Base-by-base conservation (phyloP, 1,140 invertebrate genomes). In the Brachionus rubens region DNA sequence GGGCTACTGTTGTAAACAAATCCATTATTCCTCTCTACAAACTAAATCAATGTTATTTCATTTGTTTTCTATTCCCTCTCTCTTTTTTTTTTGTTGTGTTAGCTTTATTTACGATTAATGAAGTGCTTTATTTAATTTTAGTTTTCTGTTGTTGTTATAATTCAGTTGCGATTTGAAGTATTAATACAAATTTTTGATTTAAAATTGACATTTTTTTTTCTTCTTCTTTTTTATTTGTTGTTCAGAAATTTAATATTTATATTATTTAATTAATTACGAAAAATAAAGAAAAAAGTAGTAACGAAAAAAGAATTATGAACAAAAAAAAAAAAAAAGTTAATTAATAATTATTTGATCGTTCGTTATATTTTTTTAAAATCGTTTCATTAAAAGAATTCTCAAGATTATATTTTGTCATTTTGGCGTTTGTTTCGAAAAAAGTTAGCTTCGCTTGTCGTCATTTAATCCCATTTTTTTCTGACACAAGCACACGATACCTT, bases 1-100 rank as follows among this genome's bases (percentile, higher is more conserved):
- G 54, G 36, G 75, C 41, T 33, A 76, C 56, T 56, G 75, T 65
- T 24, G 54, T 54, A n/a, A 76, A 62, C 26, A 76, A 62, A 40
- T 76, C 75, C 75, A 76, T 76, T 28, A 30, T 48, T 36, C 9
- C 3, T 36, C 9, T 36, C 3, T 36, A 3, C 33, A 47, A 36
- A 36, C 3, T 5, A 36, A 36, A 36, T 9, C 9, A 5, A 36
- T 5, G 3, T 36, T 36, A 36, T 9, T 36, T 9, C 9, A 16
- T 46, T 46, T 46, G 9, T 46, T 10, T 46, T 14, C n/a, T 5
- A 46, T 3, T 46, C 3, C n/a, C 14, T 14, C 3, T 46, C n/a
- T 10, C 14, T 46, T 10, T 7, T 46, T 16, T 46, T 46, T 4
- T 46, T 46, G 43, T 46, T 46, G 43, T 46, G 5, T 2, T 46